Percentiles rank a stretch among this genome's conserved stretches.
Conservation (phyloP, 2,797 vertebrate genomes). For the Tragopan temminckii region DNA sequence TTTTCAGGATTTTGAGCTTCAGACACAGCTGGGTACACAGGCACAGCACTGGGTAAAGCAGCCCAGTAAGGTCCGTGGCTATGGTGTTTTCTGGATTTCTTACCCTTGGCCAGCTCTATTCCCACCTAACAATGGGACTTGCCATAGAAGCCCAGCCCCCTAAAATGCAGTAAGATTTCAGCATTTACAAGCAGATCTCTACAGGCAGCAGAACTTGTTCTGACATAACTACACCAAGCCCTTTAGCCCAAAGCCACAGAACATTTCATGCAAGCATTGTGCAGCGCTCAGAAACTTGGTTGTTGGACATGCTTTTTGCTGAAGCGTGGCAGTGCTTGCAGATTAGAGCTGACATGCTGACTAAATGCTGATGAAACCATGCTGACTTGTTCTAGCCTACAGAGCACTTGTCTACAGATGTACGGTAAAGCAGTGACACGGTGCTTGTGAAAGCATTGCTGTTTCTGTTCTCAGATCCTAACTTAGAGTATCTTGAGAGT, state of each 20-base stretch:
- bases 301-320: background rate
- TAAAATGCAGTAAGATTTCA: background rate
- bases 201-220: background rate
- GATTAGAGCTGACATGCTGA: background rate
- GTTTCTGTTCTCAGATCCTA: background rate
- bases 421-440: background rate
- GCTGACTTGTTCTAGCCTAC: background rate
- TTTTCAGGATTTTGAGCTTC: background rate
- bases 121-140: background rate
- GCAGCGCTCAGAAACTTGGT: background rate
- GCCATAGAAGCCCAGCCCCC: background rate
- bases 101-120: background rate
- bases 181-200: background rate
- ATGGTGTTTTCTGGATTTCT: background rate
- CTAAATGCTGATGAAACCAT: background rate
- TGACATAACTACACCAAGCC: background rate
- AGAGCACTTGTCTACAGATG: fast-evolving
- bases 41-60: background rate
- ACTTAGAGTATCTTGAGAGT: background rate
- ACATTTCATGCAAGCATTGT: background rate
- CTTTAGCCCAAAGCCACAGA: background rate
- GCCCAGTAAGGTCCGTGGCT: background rate
- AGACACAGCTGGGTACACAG: background rate
- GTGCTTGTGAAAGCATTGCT: background rate
- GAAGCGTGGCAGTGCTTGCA: fast-evolving